A percentile compares a stretch with the other conserved stretches of the same genome.
These are phyloP conservation scores for Nesidiocoris tenuis DNA, from an alignment of 2,888 invertebrate species.

Conservation along the genomic window DNA sequence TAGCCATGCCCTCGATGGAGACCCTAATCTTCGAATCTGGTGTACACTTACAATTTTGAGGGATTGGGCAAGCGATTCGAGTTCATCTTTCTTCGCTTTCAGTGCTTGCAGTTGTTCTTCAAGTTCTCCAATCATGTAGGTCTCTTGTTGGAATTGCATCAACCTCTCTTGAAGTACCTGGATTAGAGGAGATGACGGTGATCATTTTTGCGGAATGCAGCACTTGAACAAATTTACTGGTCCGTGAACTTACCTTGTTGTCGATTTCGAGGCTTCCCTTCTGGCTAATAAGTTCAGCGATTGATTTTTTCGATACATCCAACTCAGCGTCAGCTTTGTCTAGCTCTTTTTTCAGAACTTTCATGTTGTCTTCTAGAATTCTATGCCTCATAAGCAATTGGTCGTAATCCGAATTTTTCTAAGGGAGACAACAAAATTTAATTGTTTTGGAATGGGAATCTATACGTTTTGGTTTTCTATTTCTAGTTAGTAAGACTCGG, in stretches of 20 bases:
- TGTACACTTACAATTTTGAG: slow-evolving; percentile 10
- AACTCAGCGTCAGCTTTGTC: slow-evolving; percentile 17
- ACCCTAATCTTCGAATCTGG: no score
- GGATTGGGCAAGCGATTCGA: neutral
- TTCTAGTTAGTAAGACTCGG: no score
- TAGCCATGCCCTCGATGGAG: no score
- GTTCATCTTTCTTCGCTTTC: neutral
- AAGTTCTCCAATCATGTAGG: slow-evolving; percentile 12
- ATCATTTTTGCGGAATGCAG: no score
- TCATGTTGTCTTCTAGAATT: slow-evolving; percentile 25
- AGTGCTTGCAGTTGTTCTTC: slow-evolving; percentile 8
- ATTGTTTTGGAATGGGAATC: neutral
- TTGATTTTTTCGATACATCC: neutral
- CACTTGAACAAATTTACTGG: no score
- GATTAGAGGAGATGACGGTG: no score
- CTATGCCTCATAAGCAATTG: slow-evolving; percentile 16
- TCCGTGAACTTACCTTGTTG: slow-evolving; percentile 30
- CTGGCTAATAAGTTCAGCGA: slow-evolving; percentile 20
- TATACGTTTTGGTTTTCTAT: no score
- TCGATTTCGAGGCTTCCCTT: slow-evolving; percentile 36
- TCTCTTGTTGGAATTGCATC: slow-evolving; percentile 22
- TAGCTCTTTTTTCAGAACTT: slow-evolving; percentile 26
- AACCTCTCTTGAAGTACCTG: slow-evolving; percentile 33
- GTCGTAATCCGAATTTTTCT: slow-evolving; percentile 28
- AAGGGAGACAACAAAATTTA: neutral